Evolutionary conservation across 2,888 invertebrate species (phyloP).

Genomic region (Eupeodes luniger): DNA sequence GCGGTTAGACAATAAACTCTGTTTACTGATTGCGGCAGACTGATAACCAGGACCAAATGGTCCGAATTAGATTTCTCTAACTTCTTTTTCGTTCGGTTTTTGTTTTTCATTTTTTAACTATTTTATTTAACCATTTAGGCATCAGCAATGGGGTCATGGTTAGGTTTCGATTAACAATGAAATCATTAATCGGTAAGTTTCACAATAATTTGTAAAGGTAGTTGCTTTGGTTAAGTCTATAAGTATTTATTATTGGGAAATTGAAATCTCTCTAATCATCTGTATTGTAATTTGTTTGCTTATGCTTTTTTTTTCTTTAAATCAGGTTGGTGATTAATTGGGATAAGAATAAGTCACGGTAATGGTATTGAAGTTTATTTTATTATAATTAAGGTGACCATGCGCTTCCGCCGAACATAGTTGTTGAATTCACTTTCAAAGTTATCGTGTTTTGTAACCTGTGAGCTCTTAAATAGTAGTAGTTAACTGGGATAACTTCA

Average conservation of each 20-base stretch:
- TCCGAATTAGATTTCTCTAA: constrained; percentile 74
- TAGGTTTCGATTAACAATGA: constrained; percentile 73
- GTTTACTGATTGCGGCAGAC: constrained; percentile 73
- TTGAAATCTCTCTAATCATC: constrained; percentile 65
- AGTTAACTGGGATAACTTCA: no score
- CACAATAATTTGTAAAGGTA: constrained; percentile 53
- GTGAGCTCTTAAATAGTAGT: no score
- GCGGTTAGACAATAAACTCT: constrained; percentile 75
- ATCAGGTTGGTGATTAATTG: constrained; percentile 66
- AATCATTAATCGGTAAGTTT: constrained; percentile 74
- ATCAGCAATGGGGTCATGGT: constrained; percentile 70
- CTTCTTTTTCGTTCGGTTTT: background rate
- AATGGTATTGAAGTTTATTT: background rate
- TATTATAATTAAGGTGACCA: no score
- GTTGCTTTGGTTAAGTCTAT: constrained; percentile 13
- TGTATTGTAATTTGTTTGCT: constrained; percentile 37
- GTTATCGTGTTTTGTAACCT: no score
- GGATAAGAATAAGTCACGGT: background rate
- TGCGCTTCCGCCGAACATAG: no score
- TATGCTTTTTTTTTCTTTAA: background rate
- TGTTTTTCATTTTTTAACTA: constrained; percentile 26
- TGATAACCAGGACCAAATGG: constrained; percentile 72
- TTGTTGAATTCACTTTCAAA: no score
- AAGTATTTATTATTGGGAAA: constrained; percentile 57
- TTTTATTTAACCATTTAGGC: constrained; percentile 64